Evolutionary conservation across 2,113 vertebrate species (phyloP).

Genomic region (Miniopterus natalensis): DNA sequence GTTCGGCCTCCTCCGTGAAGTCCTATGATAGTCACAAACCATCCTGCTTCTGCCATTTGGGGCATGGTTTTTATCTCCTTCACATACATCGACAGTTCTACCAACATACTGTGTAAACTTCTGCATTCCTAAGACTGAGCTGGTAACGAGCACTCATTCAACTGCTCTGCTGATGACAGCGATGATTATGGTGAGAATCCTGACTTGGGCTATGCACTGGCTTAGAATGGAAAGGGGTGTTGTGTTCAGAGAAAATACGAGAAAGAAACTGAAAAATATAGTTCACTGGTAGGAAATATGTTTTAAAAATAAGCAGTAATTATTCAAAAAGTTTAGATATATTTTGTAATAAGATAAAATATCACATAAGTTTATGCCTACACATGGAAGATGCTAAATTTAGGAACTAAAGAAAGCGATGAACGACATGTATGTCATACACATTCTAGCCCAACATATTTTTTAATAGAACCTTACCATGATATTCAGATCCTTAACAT

Average conservation of each 20-base stretch:
- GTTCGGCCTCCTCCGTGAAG: neutral
- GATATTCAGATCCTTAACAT: conserved; percentile 3
- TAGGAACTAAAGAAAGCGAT: neutral
- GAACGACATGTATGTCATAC: neutral
- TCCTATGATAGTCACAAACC: neutral
- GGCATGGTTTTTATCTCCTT: neutral
- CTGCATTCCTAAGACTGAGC: neutral
- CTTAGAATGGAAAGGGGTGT: neutral
- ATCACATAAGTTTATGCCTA: neutral
- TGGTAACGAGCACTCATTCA: neutral
- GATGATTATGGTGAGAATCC: conserved; percentile 15
- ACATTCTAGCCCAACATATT: neutral
- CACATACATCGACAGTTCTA: neutral
- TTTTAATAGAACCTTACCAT: neutral
- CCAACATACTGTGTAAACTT: neutral
- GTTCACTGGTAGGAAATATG: neutral
- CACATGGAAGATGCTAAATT: neutral
- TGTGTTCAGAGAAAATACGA: neutral
- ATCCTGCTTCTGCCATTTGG: neutral
- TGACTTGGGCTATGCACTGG: neutral
- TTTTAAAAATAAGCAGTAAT: neutral
- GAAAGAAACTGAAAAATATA: neutral
- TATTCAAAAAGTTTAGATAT: neutral
- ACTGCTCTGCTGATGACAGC: neutral
- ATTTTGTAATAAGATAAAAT: neutral